Percentiles rank a stretch among this genome's conserved stretches.
phyloP scores from a whole-genome alignment of 2,797 vertebrate genomes.

The Cottoperca gobio region DNA sequence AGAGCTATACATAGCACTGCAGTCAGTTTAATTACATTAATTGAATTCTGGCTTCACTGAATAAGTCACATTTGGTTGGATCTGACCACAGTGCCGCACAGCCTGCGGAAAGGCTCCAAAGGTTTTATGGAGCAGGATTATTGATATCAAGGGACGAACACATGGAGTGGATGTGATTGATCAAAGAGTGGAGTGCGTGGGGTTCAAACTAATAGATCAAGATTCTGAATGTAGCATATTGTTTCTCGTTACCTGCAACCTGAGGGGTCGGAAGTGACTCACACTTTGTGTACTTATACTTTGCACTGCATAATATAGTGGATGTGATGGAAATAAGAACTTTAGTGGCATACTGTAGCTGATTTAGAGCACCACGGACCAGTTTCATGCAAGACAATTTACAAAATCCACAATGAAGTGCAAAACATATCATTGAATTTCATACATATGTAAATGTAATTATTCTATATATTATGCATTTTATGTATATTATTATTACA shows the following conservation, averaged over 20 bases:
- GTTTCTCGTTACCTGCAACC: conserved; percentile 22
- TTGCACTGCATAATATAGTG: too few species aligned
- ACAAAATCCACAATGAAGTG: too few species aligned
- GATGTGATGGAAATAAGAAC: conserved; percentile 20
- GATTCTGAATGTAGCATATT: conserved; percentile 31
- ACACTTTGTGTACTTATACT: neutral
- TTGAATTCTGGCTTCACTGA: conserved; percentile 1
- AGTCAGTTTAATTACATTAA: conserved; percentile 17
- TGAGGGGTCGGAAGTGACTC: neutral
- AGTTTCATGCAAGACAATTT: too few species aligned
- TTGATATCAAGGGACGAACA: conserved; percentile 7
- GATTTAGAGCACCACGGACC: too few species aligned
- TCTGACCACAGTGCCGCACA: neutral
- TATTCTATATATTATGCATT: too few species aligned
- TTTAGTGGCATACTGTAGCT: neutral
- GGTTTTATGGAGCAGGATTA: neutral
- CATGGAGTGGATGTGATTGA: neutral
- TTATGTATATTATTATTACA: too few species aligned
- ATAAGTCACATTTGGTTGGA: conserved; percentile 6
- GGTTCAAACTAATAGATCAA: conserved; percentile 21
- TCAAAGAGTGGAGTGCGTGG: conserved; percentile 16
- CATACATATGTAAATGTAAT: too few species aligned
- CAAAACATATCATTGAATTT: too few species aligned
- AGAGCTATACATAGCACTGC: conserved; percentile 11
- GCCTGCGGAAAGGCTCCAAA: neutral